Evolutionary conservation across 1,140 invertebrate species (phyloP), one percentile per base, ranked within the genome.

Genomic region (Bradysia coprophila): DNA sequence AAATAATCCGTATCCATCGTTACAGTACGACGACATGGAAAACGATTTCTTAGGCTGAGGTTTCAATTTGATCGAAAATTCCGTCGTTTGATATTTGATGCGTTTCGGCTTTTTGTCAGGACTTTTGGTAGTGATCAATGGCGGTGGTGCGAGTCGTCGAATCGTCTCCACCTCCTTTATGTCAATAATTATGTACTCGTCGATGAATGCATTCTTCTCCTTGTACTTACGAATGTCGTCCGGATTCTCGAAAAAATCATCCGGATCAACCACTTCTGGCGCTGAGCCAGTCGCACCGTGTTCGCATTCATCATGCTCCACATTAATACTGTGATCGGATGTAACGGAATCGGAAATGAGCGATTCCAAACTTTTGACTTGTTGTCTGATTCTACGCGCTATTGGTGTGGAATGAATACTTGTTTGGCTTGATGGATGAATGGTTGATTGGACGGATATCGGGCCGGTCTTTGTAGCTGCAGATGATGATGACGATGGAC

Each of bases 201-300:
- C 47, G 2, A 59, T 45, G 24, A 59, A 59, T 4, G 44, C 23
- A 0, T 48, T 54, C 43, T 59, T 57, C 44, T 59, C 57, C 34
- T 51, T 51, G 43, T 59, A 57, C 24, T 53, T 49, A 0, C 45
- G 47, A 19, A 59, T 57, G 41, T 59, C 53, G 4, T 55, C 53
- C 8, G 57, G 57, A 54, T 59, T 53, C 18, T 59, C 52, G 28
- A 59, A 59, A 48, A 59, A 59, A 11, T 54, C 50, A 37, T 59
- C 57, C 0, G 57, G 57, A 19, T 59, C 57, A 13, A 57, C 39
- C 0, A 54, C 42, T 21, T 59, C 55, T 28, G 24, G 24, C 13
- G 13, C 6, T 28, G 24, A 28, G 6, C 6, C 6, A 6, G 24
- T 8, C 24, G 24, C 13, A 8, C 6, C 6, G 6, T 6, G 13